Evolutionary conservation across 2,888 invertebrate genomes (phyloP).

Genomic region (Agrypnus murinus): DNA sequence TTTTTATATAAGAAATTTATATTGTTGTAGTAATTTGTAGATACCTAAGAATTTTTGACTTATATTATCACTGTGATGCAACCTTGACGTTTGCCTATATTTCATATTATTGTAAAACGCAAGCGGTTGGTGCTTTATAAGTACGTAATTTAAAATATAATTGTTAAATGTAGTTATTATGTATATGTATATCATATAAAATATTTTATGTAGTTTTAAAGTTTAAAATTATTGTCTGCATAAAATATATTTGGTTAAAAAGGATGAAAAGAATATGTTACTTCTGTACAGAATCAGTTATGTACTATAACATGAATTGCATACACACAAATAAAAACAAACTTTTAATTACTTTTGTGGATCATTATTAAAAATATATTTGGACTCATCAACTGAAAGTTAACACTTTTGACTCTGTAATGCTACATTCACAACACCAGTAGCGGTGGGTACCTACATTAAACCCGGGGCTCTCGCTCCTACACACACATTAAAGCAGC

Average conservation of each 20-base stretch:
- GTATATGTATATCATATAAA: background rate
- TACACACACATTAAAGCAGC: no score
- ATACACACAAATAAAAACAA: no score
- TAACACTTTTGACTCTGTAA: no score
- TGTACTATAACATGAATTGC: background rate
- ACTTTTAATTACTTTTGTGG: no score
- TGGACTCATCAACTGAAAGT: no score
- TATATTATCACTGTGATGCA: conserved; percentile 1
- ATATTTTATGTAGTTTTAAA: background rate
- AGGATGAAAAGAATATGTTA: background rate
- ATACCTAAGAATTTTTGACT: no score
- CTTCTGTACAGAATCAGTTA: conserved; percentile 17
- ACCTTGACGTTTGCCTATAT: background rate
- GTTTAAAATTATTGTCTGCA: background rate
- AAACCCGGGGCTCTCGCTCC: no score
- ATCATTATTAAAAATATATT: no score
- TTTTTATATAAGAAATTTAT: no score
- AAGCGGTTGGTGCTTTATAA: background rate
- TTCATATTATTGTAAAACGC: background rate
- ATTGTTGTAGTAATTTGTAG: no score
- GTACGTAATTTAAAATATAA: background rate
- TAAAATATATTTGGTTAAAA: conserved; percentile 1
- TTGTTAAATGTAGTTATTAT: background rate
- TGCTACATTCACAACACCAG: no score
- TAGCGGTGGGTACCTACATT: no score